Evolutionary conservation across 2,113 vertebrate species (phyloP), one percentile per base, ranked within the genome.

Genomic region (Boleophthalmus pectinirostris): DNA sequence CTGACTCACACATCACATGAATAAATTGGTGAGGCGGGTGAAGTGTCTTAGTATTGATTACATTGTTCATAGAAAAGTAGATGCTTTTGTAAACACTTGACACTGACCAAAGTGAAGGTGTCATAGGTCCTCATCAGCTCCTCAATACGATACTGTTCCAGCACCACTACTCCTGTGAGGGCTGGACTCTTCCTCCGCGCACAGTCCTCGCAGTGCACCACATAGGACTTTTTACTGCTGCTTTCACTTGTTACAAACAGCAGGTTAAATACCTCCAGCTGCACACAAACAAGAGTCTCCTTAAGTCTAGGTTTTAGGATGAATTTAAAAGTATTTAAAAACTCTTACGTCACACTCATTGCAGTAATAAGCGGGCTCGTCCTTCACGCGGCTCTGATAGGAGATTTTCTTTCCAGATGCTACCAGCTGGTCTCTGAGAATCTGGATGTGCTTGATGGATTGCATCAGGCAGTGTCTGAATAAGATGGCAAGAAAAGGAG

Each of bases 281-380:
- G 88, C 61, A 73, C 68, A 82, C n/a, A 80, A 33, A 75, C 73
- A 69, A 12, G 9, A 33, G 29, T 35, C 15, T 20, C 14, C 11
- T 3, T 2, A n/a, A 11, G 5, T 64, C 15, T 0, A 64, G n/a
- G 10, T 38, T 38, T n/a, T 64, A 25, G 20, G 38, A 64, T 21
- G 33, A 20, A 38, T 38, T 3, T 43, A 20, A 35, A 8, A 5
- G 38, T 11, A 1, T 23, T 10, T 38, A 1, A 68, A 71, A 29
- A 21, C 13, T 92, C 96, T 93, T 81, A 97, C 96, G 0, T 97
- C 96, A 53, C 96, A 97, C 76, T 97, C 96, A 0, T 97, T 97
- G 94, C 96, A 97, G 90, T 97, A 97, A 88, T 97, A 97, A 23
- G 96, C 95, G 0, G 96, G 96, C 87, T 97, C 96, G 0, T 97